Base-by-base conservation (phyloP, 2,797 vertebrate genomes). In the Leptatherina wallacei region DNA sequence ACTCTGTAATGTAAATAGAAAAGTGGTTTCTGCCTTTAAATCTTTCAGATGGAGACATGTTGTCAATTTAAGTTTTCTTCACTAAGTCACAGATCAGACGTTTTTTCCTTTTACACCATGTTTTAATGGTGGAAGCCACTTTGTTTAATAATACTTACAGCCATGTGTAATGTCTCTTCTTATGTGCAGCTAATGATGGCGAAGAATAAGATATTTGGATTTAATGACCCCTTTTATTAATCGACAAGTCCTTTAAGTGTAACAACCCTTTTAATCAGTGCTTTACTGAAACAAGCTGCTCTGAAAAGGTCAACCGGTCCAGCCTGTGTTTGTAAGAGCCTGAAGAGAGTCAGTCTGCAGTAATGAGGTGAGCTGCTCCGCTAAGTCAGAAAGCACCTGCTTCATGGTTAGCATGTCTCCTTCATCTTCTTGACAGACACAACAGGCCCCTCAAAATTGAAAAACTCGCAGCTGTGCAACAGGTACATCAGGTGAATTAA, bases 291-390 rank as follows among this genome's bases (percentile, higher is more conserved):
- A 35, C 18, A 55, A 35, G 42, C 22, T 71, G 3, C 20, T 30
- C 4, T 54, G 13, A 33, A 78, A 80, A 83, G 83, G 81, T 84
- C 77, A 77, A 2, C 24, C 22, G 40, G 65, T 68, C 42, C n/a
- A 47, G 33, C 24, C 62, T 65, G 22, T 62, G 42, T 75, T 68
- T 68, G 36, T 73, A 65, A 64, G 22, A 29, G 62, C 9, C 54
- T 11, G 42, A 2, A 58, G 14, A 60, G 42, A 60, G 42, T 47
- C 22, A 61, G 5, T 27, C 55, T 58, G 55, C 51, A 54, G 61
- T 63, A 42, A 71, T 27, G 13, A 4, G 47, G 14, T 32, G 42
- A 67, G 35, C 69, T 16, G 3, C 29, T 64, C 55, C 8, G 35
- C 61, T 69, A 66, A 70, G 75, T 73, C 82, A 67, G 32, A 62